Evolutionary conservation across 2,888 invertebrate genomes (phyloP).

Genomic region (Nudaria mundana): DNA sequence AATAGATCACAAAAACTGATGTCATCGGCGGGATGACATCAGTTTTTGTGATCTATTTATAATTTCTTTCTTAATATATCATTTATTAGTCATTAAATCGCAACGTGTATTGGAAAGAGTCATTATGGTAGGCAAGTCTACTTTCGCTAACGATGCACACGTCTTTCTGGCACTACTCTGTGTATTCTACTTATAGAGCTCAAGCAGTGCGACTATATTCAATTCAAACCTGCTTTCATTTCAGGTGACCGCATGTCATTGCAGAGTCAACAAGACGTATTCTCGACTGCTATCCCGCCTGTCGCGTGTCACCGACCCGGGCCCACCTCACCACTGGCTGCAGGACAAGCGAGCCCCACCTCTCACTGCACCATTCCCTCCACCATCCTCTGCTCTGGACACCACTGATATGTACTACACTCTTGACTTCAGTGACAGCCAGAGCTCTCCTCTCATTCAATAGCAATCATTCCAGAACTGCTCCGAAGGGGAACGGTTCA

Average conservation of each 20-base stretch:
- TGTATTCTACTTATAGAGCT: no score
- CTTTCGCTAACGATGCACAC: no score
- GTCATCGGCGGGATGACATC: no score
- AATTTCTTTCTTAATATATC: no score
- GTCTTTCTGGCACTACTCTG: no score
- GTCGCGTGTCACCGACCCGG: constrained; percentile 59
- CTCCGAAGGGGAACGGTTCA: constrained; percentile 76
- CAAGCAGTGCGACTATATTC: no score
- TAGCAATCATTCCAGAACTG: constrained; percentile 78
- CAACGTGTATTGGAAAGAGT: no score
- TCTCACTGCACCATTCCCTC: constrained; percentile 40
- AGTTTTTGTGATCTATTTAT: no score
- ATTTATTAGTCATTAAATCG: no score
- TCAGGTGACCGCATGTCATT: constrained; percentile 89
- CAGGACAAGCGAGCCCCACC: constrained; percentile 76
- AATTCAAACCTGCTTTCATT: no score
- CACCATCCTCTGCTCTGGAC: constrained; percentile 79
- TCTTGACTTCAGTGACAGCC: constrained; percentile 88
- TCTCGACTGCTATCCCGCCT: constrained; percentile 82
- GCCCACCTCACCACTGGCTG: constrained; percentile 80
- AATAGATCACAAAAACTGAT: no score
- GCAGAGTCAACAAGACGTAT: constrained; percentile 89
- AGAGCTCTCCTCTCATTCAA: constrained; percentile 88
- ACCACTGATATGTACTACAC: constrained; percentile 89
- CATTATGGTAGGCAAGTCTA: no score